Base-by-base conservation (phyloP, 2,113 vertebrate species). In the Odobenus rosmarus region DNA sequence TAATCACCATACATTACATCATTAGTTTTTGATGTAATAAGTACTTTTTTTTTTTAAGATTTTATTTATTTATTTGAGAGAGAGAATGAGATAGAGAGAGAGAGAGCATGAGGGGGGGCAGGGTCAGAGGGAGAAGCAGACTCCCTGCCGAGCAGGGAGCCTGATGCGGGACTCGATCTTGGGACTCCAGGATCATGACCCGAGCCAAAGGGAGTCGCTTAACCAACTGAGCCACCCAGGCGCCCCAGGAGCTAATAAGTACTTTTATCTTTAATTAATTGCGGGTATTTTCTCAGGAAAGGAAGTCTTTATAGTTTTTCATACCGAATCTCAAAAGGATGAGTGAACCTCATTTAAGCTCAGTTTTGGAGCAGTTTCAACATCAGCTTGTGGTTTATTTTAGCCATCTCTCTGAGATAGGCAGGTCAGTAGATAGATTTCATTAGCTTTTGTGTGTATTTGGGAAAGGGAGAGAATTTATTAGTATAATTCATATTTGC, bases 381-480 rank as follows among this genome's bases (percentile, higher is more conserved):
- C 46, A 87, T 94, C 24, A 55, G 24, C 49, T 74, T 76, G 7
- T 76, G 57, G 9, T 85, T 77, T 46, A 49, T 67, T 93, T 96
- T 59, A 89, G 77, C 49, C 39, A 42, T 77, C 79, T n/a, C 16
- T 93, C 39, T 39, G 77, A 89, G 57, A 83, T 53, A 89, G 77
- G 55, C 36, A 82, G 67, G 39, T 57, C 33, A 69, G 79, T 88
- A 77, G 31, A 36, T 51, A 61, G 57, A 90, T 31, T 94, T 93
- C 4, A 61, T 53, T 9, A 94, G 46, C 81, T 96, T 96, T 87
- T 91, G 31, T 76, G 46, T 76, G 31, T 77, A 39, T 87, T 94
- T 85, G 72, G 28, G n/a, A 55, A 82, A 86, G 36, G 42, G 61
- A 72, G 23, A 71, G 69, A 81, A 62, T 72, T 92, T 82, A 53